Conservation (phyloP, 1,140 invertebrate genomes). For the Cecropterus lyciades region DNA sequence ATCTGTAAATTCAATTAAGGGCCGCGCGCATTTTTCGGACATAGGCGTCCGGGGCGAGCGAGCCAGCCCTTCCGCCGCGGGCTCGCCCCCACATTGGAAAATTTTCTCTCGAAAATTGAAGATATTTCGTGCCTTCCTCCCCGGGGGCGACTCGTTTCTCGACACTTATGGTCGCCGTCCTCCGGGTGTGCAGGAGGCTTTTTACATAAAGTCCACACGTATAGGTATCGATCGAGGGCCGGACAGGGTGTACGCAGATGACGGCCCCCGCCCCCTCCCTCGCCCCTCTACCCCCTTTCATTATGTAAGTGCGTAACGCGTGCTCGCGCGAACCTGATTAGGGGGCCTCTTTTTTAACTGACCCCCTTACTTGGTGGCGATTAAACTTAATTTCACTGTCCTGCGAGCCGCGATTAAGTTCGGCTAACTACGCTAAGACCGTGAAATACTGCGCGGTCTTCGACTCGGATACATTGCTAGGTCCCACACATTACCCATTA, state of each 20-base stretch:
- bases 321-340: conserved; percentile 81
- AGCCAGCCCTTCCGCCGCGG: conserved; percentile 72
- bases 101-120: conserved; percentile 83
- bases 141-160: conserved; percentile 79
- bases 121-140: conserved; percentile 79
- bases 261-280: conserved; percentile 59
- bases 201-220: conserved; percentile 84
- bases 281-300: conserved; percentile 77
- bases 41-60: conserved; percentile 64
- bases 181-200: conserved; percentile 79
- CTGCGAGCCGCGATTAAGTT: conserved; percentile 63
- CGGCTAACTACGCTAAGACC: conserved; percentile 50
- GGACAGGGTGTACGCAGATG: conserved; percentile 81
- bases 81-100: conserved; percentile 80
- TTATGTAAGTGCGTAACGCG: conserved; percentile 83
- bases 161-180: conserved; percentile 82
- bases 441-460: conserved; percentile 37
- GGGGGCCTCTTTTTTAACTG: conserved; percentile 81
- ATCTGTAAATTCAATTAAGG: conserved; percentile 82
- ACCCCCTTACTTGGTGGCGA: conserved; percentile 74
- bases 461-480: conserved; percentile 12
- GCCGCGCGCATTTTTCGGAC: conserved; percentile 78
- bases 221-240: conserved; percentile 81
- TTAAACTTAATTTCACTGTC: conserved; percentile 79
- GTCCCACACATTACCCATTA: background rate